phyloP scores from a whole-genome alignment of 53 echinoderm and acorn worm species.

The Apostichopus leukothele region DNA sequence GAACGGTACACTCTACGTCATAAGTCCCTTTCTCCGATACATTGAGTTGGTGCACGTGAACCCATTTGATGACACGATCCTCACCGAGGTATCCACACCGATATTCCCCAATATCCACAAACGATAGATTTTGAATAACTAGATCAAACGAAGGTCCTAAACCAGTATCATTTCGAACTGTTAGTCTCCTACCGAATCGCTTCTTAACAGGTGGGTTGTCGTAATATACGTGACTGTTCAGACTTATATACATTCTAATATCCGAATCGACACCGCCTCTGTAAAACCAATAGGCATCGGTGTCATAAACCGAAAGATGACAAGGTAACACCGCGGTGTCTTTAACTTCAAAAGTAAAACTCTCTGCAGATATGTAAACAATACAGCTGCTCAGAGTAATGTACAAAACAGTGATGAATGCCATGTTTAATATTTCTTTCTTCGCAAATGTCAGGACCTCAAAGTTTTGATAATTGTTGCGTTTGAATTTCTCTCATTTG shows the following conservation, averaged over 20 bases:
- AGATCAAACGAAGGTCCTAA: slow-evolving; percentile 22
- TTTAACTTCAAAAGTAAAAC: slow-evolving; percentile 17
- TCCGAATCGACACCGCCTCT: not conserved
- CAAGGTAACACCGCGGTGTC: slow-evolving; percentile 43
- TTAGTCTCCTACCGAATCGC: slow-evolving; percentile 24
- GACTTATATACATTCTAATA: slow-evolving; percentile 3
- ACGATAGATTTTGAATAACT: slow-evolving; percentile 31
- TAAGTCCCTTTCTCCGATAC: slow-evolving; percentile 23
- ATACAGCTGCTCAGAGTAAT: not conserved
- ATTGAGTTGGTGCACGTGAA: slow-evolving; percentile 26
- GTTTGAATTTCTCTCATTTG: no score
- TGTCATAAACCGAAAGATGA: not conserved
- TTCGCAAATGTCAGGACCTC: no score
- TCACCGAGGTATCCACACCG: slow-evolving; percentile 37
- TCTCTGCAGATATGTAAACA: not conserved
- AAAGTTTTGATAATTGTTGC: no score
- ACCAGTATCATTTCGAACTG: not conserved
- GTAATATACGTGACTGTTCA: slow-evolving; percentile 13
- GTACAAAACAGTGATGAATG: no score
- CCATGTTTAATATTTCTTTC: no score
- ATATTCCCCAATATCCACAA: slow-evolving; percentile 36
- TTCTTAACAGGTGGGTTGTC: not conserved
- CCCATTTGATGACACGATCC: slow-evolving; percentile 20
- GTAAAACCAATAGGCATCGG: slow-evolving; percentile 35
- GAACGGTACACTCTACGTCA: slow-evolving; percentile 29